phyloP scores from a whole-genome alignment of 2,113 vertebrate genomes.

The Peromyscus leucopus region DNA sequence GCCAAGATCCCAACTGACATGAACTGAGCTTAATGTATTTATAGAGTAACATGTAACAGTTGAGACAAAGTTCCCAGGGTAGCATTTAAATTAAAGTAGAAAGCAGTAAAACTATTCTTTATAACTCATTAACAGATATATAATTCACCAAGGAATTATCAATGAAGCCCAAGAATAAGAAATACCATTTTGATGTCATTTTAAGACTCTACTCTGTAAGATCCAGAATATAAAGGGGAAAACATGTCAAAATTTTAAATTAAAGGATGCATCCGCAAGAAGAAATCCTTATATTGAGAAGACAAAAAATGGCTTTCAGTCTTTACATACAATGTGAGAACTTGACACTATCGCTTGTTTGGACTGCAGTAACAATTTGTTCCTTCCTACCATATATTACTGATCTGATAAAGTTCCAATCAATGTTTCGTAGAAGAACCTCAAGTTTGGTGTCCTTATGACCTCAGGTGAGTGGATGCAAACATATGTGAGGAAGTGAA shows the following conservation, averaged over 20 bases:
- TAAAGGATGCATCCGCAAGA: neutral
- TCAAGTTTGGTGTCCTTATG: neutral
- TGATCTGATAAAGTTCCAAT: neutral
- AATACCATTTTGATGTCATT: conserved; percentile 20
- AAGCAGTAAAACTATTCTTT: conserved; percentile 20
- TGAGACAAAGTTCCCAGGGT: neutral
- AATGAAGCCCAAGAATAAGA: conserved; percentile 26
- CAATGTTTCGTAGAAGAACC: neutral
- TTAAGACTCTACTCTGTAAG: neutral
- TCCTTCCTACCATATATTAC: neutral
- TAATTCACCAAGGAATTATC: neutral
- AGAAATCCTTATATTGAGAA: neutral
- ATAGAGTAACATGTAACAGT: neutral
- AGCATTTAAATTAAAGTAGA: conserved; percentile 15
- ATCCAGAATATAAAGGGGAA: neutral
- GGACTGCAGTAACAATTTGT: neutral
- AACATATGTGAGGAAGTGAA: neutral
- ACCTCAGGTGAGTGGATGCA: neutral
- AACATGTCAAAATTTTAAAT: neutral
- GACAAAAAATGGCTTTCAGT: neutral
- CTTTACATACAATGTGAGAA: conserved; percentile 30
- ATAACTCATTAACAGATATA: conserved; percentile 34
- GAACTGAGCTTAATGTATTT: neutral
- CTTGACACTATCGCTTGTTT: neutral
- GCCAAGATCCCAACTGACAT: neutral